Conservation (phyloP, 2,797 vertebrate species). For the Sebastes iracundus region DNA sequence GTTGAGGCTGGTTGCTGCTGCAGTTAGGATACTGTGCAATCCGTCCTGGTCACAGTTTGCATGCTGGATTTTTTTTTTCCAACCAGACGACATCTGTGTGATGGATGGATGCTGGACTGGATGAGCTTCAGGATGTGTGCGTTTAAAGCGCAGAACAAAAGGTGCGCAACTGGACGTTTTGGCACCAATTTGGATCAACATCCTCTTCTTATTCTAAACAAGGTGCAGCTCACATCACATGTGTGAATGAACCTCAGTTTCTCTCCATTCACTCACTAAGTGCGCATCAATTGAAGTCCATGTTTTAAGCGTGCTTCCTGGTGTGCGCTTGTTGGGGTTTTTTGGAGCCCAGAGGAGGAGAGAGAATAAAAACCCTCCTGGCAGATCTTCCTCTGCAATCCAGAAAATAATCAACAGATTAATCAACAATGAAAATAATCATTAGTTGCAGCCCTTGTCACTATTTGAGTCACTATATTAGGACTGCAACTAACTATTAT, state of each 20-base stretch:
- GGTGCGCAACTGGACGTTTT: conserved; percentile 32
- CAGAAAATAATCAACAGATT: no score
- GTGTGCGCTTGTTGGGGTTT: background rate
- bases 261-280: conserved; percentile 4
- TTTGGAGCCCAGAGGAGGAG: background rate
- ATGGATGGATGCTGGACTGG: conserved; percentile 24
- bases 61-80: background rate
- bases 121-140: background rate
- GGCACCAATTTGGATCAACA: background rate
- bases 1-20: conserved; percentile 12
- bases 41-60: conserved; percentile 39
- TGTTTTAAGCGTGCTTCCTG: conserved; percentile 16
- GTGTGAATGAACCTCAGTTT: background rate
- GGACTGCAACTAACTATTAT: background rate
- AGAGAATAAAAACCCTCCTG: background rate
- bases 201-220: background rate
- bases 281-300: conserved; percentile 19
- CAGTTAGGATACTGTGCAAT: conserved; percentile 12
- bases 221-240: background rate
- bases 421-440: no score
- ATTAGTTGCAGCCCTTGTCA: no score
- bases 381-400: background rate
- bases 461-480: background rate
- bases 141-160: conserved; percentile 2
- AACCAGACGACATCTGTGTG: conserved; percentile 3